Evolutionary conservation across 2,797 vertebrate species (phyloP).

Genomic region (Labroides dimidiatus): DNA sequence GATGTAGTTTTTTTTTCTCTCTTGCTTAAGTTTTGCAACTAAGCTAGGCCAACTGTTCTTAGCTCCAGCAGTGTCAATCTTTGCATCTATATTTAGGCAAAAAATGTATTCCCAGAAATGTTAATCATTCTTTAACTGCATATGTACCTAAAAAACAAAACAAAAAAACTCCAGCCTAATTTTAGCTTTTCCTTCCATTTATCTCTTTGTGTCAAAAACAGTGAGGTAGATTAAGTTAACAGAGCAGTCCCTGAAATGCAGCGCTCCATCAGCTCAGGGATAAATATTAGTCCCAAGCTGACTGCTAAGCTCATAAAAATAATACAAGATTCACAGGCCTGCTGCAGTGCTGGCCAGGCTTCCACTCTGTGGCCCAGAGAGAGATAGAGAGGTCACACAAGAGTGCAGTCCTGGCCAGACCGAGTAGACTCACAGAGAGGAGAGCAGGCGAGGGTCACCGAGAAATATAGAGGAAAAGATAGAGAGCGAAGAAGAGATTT

Average conservation of each 20-base stretch:
- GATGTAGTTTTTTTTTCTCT: too few species aligned
- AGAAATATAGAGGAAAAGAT: constrained; percentile 36
- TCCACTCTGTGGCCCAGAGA: constrained; percentile 59
- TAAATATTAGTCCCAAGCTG: constrained; percentile 77
- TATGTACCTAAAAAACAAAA: constrained; percentile 3
- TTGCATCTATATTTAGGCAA: neutral
- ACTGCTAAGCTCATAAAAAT: constrained; percentile 82
- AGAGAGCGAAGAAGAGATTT: constrained; percentile 47
- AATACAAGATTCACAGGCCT: constrained; percentile 66
- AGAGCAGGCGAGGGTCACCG: constrained; percentile 25
- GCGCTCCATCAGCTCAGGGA: constrained; percentile 64
- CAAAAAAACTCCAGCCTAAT: neutral
- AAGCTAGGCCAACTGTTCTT: too few species aligned
- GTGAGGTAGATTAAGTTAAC: constrained; percentile 71
- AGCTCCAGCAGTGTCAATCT: too few species aligned
- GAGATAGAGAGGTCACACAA: constrained; percentile 47
- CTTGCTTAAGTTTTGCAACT: too few species aligned
- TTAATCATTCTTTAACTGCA: neutral
- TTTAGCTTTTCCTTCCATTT: constrained; percentile 10
- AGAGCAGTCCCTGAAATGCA: constrained; percentile 60
- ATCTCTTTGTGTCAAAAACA: constrained; percentile 46
- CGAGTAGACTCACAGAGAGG: constrained; percentile 30
- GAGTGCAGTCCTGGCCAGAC: constrained; percentile 49
- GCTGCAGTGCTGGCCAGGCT: constrained; percentile 62
- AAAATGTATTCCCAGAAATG: neutral